Base-by-base conservation (phyloP, 2,888 invertebrate species). In the Oasisia sp. region DNA sequence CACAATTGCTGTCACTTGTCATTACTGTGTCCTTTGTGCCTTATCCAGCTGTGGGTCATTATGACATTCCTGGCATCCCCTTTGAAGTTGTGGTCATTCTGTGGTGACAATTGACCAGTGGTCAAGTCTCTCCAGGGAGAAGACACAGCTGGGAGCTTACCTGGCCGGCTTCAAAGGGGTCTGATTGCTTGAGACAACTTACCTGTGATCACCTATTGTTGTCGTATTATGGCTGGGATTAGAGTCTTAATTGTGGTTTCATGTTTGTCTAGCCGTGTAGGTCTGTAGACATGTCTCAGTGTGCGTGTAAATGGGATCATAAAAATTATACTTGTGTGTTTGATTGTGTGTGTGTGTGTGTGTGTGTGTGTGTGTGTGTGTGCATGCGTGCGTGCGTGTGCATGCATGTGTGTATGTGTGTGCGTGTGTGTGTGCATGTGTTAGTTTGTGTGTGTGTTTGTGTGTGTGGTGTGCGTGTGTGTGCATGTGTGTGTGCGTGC, bases 41-140 rank as follows among this genome's bases (percentile, higher is more conserved):
- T 74, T 74, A 74, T 74, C 74, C 74, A 74, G 74, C 74, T 74
- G 74, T 7, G 27, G n/a, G 27, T 74, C 74, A 74, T 74, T 74
- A 74, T n/a, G 7, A n/a, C 74, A 74, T 74, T 74, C 74, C 74
- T 5, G n/a, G 74, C 9, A 11, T 50, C 50, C 50, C 50, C 74
- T 74, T 74, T 74, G 74, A 74, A 74, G 74, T 74, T 74, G 74
- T 74, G 74, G 74, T 74, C 74, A 74, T 74, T 74, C 74, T 74
- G 27, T 74, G 74, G 74, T 74, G 74, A 74, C 74, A 74, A 74
- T 74, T 74, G 74, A 74, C 74, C 74, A 74, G 74, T 19, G 27
- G 74, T 74, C 27, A 74, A 27, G 74, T n/a, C 74, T 74, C 74
- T 19, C 27, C 74, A 19, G 74, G 74, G 74, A 74, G 74, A 74